Conservation (phyloP, 2,888 invertebrate genomes). For the Linnaemya vulpina region DNA sequence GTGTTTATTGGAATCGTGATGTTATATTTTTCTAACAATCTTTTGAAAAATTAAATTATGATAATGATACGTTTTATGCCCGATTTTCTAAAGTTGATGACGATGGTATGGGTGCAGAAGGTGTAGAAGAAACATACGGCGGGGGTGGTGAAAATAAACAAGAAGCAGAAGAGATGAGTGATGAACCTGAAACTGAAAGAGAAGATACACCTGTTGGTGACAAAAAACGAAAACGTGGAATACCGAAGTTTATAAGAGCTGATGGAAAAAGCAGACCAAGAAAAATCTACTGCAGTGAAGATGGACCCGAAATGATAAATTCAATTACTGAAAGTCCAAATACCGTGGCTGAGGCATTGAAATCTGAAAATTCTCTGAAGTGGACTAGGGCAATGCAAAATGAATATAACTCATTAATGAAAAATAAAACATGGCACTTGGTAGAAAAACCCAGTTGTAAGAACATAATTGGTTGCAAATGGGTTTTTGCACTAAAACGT, state of each 20-base stretch:
- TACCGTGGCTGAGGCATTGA: slow-evolving; percentile 49
- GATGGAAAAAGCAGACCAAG: slow-evolving; percentile 48
- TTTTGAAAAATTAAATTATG: slow-evolving; percentile 38
- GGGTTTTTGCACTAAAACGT: slow-evolving; percentile 58
- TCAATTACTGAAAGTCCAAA: slow-evolving; percentile 56
- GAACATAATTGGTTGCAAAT: slow-evolving; percentile 64
- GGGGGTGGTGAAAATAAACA: neutral
- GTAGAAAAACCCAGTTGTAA: slow-evolving; percentile 53
- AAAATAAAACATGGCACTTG: slow-evolving; percentile 65
- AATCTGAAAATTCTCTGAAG: neutral
- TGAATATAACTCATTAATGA: slow-evolving; percentile 15
- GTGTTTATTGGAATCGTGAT: slow-evolving; percentile 54
- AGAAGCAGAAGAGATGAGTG: too few relatives aligned
- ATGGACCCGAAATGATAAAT: slow-evolving; percentile 49
- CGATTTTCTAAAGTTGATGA: neutral
- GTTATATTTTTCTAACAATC: slow-evolving; percentile 71
- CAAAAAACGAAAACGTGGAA: slow-evolving; percentile 19
- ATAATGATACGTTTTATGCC: neutral
- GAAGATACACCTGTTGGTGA: too few relatives aligned
- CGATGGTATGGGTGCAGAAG: neutral
- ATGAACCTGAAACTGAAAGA: too few relatives aligned
- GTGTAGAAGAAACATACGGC: neutral
- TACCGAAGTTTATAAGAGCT: slow-evolving; percentile 37
- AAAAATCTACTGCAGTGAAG: too few relatives aligned
- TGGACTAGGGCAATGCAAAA: too few relatives aligned